A percentile compares a stretch with the other conserved stretches of the same genome.
Evolutionary conservation across 2,113 vertebrate species (phyloP).

Genomic region (Pagrus major): DNA sequence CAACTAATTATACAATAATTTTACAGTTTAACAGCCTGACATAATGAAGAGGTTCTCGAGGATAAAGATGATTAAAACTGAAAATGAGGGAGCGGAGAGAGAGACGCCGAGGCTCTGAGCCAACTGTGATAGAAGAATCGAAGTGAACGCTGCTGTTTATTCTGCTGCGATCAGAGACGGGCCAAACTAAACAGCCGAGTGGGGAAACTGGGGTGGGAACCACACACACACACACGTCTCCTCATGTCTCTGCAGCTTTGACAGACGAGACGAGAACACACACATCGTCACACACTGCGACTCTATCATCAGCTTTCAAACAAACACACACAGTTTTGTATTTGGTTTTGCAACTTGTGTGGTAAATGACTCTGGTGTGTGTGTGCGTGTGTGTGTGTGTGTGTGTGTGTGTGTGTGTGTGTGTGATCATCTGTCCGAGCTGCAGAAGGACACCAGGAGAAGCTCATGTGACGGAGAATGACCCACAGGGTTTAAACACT

Average conservation of each 20-base stretch:
- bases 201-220: constrained; percentile 29
- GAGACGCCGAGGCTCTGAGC: constrained; percentile 9
- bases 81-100: constrained; percentile 42
- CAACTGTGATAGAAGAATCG: constrained; percentile 34
- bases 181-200: constrained; percentile 41
- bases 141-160: constrained; percentile 42
- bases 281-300: neutral
- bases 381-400: neutral
- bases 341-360: constrained; percentile 41
- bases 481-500: constrained; percentile 22
- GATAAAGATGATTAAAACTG: constrained; percentile 59
- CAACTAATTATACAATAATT: constrained; percentile 35
- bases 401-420: neutral
- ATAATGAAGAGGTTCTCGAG: constrained; percentile 54
- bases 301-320: constrained; percentile 35
- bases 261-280: constrained; percentile 33
- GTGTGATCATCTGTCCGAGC: constrained; percentile 5
- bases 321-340: constrained; percentile 6
- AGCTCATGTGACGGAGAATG: neutral
- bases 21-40: constrained; percentile 36
- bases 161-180: constrained; percentile 32
- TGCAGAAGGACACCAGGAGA: constrained; percentile 27
- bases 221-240: constrained; percentile 10
- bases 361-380: constrained; percentile 31
- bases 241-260: constrained; percentile 11